Evolutionary conservation across 2,888 invertebrate genomes (phyloP), one percentile per base, ranked within the genome.

Genomic region (Rhagonycha lutea): DNA sequence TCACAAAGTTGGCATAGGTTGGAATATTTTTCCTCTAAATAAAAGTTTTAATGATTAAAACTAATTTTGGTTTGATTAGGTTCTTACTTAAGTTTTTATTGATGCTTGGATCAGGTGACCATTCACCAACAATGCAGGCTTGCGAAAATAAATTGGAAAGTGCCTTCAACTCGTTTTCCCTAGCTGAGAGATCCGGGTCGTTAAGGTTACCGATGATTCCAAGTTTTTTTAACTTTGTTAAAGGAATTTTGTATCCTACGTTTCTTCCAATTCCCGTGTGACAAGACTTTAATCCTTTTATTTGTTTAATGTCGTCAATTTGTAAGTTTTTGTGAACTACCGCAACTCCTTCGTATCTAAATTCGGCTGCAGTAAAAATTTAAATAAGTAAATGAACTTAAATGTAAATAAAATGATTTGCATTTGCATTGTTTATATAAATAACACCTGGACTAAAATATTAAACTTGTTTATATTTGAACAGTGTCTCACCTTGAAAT

Each of bases 231-330:
- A 97, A 88, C 89, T 94, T 94, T 0, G 94, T 94, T 11, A 94
- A 88, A 0, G 94, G 94, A 73, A 94, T 93, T 90, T 96, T 94
- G 89, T 96, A 97, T 24, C 97, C 97, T 8, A 96, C 96, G 83
- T 96, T 96, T 79, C 95, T 92, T 72, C 96, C 95, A 77, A 96
- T 92, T 11, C 95, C 95, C 3, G 96, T 95, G 85, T 96, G 96
- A 83, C 97, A 97, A 0, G 96, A 95, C 82, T 93, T 94, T 69
- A 94, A 90, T 0, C 95, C 95, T 79, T 91, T 91, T 72, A 97
- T 88, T 71, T 92, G 93, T 80, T 92, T 90, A 72, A 95, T 87
- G 73, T 89, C 91, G 81, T 90, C 90, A 75, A 96, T 91, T 3
- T 92, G 88, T n/a, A 94, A 89, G 79, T 93, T 91, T 83, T 95